A percentile compares a stretch with the other conserved stretches of the same genome.
phyloP scores from a whole-genome alignment of 2,113 vertebrate genomes.

The Cynocephalus volans region DNA sequence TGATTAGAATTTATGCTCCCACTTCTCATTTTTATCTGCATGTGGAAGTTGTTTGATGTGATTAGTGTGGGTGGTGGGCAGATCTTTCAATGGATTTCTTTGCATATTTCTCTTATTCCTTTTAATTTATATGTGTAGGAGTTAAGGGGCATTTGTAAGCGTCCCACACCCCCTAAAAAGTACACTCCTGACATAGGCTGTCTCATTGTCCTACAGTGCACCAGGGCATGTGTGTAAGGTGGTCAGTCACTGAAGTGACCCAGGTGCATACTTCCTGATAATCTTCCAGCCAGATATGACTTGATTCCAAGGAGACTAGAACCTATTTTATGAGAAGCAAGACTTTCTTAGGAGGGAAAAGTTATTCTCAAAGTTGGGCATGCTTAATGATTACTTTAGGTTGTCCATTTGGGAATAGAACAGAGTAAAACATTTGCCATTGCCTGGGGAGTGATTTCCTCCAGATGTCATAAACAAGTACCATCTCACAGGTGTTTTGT shows the following conservation, averaged over 20 bases:
- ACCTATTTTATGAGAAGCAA: background rate
- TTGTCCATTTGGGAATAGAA: background rate
- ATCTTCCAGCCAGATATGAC: background rate
- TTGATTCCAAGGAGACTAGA: background rate
- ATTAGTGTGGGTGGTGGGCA: background rate
- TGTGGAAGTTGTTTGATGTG: background rate
- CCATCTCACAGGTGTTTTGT: background rate
- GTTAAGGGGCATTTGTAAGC: background rate
- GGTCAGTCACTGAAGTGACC: background rate
- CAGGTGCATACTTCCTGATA: background rate
- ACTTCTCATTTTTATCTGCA: background rate
- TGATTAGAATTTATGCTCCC: background rate
- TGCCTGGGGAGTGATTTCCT: background rate
- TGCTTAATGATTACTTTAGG: background rate
- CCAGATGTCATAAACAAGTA: no score
- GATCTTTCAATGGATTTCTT: slow-evolving; percentile 11
- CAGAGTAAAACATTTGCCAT: background rate
- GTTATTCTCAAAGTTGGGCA: background rate
- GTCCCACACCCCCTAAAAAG: background rate
- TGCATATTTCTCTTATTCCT: background rate
- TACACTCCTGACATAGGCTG: background rate
- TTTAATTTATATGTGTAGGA: background rate
- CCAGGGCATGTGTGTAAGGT: fast-evolving
- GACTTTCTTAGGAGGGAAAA: background rate
- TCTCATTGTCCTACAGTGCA: background rate